Evolutionary conservation across 2,113 vertebrate genomes (phyloP).

Genomic region (Cinclus cinclus): DNA sequence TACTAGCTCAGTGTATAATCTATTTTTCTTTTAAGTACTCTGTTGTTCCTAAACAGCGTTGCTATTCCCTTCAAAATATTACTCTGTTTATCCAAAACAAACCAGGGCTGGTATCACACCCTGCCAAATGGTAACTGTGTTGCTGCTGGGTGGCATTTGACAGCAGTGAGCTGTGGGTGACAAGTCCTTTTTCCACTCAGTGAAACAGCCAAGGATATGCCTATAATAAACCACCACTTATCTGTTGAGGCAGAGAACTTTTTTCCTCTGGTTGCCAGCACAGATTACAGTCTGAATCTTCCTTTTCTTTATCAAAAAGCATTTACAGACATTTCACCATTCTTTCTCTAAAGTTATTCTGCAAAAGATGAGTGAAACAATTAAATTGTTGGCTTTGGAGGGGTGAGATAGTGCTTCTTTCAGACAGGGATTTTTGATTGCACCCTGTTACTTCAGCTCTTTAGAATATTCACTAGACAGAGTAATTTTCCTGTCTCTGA

Average conservation of each 20-base stretch:
- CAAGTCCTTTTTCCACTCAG: background rate
- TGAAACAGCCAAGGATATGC: background rate
- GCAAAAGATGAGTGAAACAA: background rate
- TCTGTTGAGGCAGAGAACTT: background rate
- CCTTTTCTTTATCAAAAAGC: background rate
- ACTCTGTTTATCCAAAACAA: slow-evolving; percentile 34
- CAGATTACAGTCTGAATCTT: background rate
- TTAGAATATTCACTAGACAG: slow-evolving; percentile 56
- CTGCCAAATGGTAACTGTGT: background rate
- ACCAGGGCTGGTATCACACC: background rate
- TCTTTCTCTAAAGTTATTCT: background rate
- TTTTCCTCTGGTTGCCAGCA: background rate
- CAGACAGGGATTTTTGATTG: background rate
- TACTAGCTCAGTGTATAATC: background rate
- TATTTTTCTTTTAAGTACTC: background rate
- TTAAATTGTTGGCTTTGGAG: background rate
- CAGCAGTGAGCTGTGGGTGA: background rate
- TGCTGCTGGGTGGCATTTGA: background rate
- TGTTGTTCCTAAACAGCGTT: background rate
- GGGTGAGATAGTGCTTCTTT: background rate
- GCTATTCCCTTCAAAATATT: background rate
- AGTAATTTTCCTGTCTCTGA: slow-evolving; percentile 52
- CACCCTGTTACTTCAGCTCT: slow-evolving; percentile 35
- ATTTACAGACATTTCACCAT: background rate
- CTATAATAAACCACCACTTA: background rate